Conservation (phyloP, 1,140 invertebrate genomes). For the Linepithema humile region DNA sequence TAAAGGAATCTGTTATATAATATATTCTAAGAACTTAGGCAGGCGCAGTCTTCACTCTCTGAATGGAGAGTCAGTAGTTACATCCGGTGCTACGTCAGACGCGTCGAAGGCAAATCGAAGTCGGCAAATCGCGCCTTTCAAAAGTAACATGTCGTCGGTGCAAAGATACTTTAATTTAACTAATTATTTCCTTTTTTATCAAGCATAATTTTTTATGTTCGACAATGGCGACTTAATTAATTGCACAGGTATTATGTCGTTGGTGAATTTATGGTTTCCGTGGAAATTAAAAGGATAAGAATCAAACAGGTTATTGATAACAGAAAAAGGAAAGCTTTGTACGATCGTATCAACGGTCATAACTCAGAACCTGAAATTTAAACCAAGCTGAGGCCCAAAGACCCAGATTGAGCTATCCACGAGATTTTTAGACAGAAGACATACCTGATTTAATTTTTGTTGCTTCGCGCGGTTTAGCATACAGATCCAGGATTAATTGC, state of each 20-base stretch:
- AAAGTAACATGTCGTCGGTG: constrained; percentile 38
- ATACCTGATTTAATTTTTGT: background rate
- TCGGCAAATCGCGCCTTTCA: constrained; percentile 50
- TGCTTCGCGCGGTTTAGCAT: background rate
- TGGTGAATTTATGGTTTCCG: background rate
- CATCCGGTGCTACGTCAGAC: constrained; percentile 67
- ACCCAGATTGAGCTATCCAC: constrained; percentile 10
- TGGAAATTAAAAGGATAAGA: constrained; percentile 44
- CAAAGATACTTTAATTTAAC: background rate
- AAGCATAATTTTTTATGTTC: constrained; percentile 2
- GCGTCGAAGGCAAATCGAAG: constrained; percentile 61
- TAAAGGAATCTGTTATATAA: background rate
- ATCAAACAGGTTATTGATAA: constrained; percentile 50
- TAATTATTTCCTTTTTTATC: background rate
- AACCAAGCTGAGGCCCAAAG: background rate
- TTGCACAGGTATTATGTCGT: background rate
- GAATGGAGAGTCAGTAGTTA: constrained; percentile 66
- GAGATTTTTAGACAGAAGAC: background rate
- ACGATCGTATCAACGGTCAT: background rate
- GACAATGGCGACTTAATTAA: background rate
- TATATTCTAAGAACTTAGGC: constrained; percentile 24
- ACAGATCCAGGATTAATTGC: constrained; percentile 16
- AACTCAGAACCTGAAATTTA: constrained; percentile 17
- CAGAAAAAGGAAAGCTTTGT: background rate
- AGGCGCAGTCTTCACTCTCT: constrained; percentile 19